These are phyloP conservation scores for Daptonema setosum DNA, from an alignment of 2,888 invertebrate species.

Conservation along the genomic window DNA sequence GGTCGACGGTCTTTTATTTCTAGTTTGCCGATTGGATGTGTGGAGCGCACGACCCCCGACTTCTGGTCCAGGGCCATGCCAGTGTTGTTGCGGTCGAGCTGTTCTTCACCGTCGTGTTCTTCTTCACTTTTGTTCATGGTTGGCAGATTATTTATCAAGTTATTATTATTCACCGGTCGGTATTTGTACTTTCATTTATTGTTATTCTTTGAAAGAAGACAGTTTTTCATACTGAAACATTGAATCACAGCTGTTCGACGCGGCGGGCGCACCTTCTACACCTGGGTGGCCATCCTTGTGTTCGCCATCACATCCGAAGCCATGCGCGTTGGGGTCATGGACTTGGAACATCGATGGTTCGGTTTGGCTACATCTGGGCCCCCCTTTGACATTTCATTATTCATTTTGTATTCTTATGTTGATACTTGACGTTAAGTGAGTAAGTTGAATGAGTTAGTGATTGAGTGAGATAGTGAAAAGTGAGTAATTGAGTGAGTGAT, in stretches of 20 bases:
- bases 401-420: too few species aligned
- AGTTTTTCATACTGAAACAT: background rate
- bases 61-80: constrained; percentile 23
- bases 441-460: too few species aligned
- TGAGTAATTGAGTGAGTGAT: too few species aligned
- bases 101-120: constrained; percentile 38
- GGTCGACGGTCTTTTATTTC: too few species aligned
- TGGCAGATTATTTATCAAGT: too few species aligned
- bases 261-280: background rate
- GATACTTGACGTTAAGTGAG: too few species aligned
- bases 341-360: background rate
- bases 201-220: constrained; percentile 22
- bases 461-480: too few species aligned
- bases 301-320: background rate
- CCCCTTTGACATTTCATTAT: too few species aligned
- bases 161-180: too few species aligned
- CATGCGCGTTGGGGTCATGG: background rate
- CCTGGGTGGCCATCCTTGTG: background rate
- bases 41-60: constrained; percentile 1
- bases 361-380: too few species aligned
- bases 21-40: constrained; percentile 7
- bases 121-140: constrained; percentile 46
- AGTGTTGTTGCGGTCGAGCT: constrained; percentile 45
- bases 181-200: too few species aligned
- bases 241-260: background rate